Conservation (phyloP, 2,888 invertebrate genomes). For the Lasioglossum zephyrum region DNA sequence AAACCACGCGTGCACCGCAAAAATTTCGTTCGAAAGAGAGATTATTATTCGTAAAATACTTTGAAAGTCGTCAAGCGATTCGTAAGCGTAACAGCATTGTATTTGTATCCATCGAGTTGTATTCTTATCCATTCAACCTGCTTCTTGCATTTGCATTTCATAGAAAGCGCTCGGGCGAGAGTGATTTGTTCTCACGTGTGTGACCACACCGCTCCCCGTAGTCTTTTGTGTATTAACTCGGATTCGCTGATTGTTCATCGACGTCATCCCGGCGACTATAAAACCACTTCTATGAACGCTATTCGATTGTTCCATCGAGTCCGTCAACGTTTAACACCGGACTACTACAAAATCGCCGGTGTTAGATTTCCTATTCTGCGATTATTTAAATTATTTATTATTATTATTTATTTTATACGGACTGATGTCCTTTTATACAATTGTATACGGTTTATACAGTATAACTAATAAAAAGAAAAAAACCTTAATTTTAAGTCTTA, state of each 20-base stretch:
- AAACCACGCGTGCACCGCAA: not conserved
- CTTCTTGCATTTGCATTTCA: conserved; percentile 28
- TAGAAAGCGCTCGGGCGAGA: conserved; percentile 25
- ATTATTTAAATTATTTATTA: no score
- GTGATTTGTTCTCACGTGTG: conserved; percentile 11
- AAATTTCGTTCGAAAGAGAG: conserved; percentile 20
- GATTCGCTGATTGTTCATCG: conserved; percentile 4
- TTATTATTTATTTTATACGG: no score
- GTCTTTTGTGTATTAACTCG: not conserved
- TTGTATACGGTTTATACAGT: no score
- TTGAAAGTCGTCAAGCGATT: conserved; percentile 29
- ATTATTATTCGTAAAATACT: conserved; percentile 42
- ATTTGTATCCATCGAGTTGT: conserved; percentile 5
- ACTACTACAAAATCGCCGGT: no score
- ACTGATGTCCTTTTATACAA: no score
- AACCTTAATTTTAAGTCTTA: no score
- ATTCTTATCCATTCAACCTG: conserved; percentile 26
- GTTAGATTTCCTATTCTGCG: no score
- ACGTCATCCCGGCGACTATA: not conserved
- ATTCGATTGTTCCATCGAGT: not conserved
- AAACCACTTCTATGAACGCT: not conserved
- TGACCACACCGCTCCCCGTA: not conserved
- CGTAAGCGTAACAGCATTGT: conserved; percentile 16
- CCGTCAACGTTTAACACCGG: no score
- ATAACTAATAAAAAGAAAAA: no score